Base-by-base conservation (phyloP, 2,797 vertebrate genomes). In the Pipistrellus kuhlii region DNA sequence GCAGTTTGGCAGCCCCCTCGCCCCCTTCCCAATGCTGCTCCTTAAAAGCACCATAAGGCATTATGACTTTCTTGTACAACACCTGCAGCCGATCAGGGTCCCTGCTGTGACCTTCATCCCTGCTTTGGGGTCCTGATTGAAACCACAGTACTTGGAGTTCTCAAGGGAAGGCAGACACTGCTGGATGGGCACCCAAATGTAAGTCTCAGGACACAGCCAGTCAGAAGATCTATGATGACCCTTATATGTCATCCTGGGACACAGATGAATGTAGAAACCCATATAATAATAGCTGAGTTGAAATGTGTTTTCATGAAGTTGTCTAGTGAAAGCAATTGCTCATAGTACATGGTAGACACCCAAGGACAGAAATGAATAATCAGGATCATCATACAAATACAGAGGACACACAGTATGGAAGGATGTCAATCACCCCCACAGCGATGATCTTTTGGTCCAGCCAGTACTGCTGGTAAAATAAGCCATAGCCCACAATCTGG, bases 201-300 rank as follows among this genome's bases (percentile, higher is more conserved):
- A 99, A 0, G 99, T 99, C 98, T 99, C 99, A 14, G 99, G 99
- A 96, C 99, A 99, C 97, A 99, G 94, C 96, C 99, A 98, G 89
- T 99, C 99, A 84, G 99, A 99, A 96, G 99, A 99, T 95, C 97
- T 98, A 95, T 99, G 99, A 97, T 99, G 99, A 94, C 99, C 99
- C 99, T 99, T 99, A 57, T 99, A 99, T 87, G 98, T 99, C 99
- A 99, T 99, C 98, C 99, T 99, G 95, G 99, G 99, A 94, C 99
- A 99, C 0, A 99, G 99, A 97, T 99, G 99, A 96, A 99, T 99
- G 98, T 99, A 99, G 98, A 99, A 99, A 95, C 99, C 99, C 99
- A 99, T 99, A 85, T 14, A 99, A 96, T 99, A 99, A 98, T 98
- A 99, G 97, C 97, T 98, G 91, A 99, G 98, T 91, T 99, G 99